phyloP scores from a whole-genome alignment of 2,797 vertebrate genomes.

The Lutra lutra region DNA sequence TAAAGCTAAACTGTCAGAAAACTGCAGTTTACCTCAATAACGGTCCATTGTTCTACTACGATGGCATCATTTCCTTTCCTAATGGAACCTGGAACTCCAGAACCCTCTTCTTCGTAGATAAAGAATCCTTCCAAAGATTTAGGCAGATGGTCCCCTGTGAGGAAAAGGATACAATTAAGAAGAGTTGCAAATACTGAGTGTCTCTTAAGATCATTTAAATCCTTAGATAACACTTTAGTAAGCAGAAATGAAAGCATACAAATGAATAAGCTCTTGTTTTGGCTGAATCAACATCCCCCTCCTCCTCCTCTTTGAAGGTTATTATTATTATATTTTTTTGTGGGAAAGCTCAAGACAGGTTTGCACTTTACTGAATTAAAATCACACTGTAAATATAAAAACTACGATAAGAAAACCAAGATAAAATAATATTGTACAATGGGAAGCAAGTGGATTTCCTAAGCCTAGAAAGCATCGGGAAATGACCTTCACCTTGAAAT shows the following conservation, averaged over 20 bases:
- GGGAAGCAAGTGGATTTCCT: not conserved
- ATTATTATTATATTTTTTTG: not conserved
- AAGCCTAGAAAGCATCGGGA: slow-evolving; percentile 8
- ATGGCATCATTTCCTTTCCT: slow-evolving; percentile 95
- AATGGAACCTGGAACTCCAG: slow-evolving; percentile 86
- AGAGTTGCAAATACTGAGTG: not conserved
- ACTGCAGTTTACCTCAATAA: slow-evolving; percentile 92
- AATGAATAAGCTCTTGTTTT: slow-evolving; percentile 32
- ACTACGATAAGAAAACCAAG: not conserved
- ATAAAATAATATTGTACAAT: not conserved
- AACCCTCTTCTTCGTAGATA: slow-evolving; percentile 94
- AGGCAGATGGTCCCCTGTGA: slow-evolving; percentile 93
- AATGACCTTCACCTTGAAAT: not conserved
- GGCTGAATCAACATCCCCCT: not conserved
- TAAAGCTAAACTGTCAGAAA: slow-evolving; percentile 21
- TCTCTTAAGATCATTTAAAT: not conserved
- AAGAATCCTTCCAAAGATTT: slow-evolving; percentile 96
- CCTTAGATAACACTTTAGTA: not conserved
- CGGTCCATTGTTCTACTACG: slow-evolving; percentile 98
- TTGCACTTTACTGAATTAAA: slow-evolving; percentile 42
- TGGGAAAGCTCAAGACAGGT: not conserved
- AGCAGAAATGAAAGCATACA: not conserved
- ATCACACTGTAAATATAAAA: not conserved
- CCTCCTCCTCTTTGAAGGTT: not conserved
- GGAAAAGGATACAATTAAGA: slow-evolving; percentile 45